These are phyloP conservation scores for Hemiprocne comata DNA, from an alignment of 2,113 vertebrate species.

Conservation along the genomic window DNA sequence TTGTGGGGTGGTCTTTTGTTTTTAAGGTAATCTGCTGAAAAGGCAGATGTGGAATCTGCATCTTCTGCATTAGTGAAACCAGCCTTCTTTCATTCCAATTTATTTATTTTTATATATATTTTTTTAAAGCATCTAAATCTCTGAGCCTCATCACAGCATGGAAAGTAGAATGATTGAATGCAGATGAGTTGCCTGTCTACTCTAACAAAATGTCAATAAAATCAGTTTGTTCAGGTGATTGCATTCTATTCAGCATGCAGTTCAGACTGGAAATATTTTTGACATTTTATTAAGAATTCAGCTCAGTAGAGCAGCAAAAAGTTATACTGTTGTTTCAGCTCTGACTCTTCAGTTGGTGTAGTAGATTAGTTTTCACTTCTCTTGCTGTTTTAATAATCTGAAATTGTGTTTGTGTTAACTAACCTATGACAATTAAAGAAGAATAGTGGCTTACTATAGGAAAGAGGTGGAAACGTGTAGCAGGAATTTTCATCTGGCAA, in stretches of 20 bases:
- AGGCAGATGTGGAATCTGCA: background rate
- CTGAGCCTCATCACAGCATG: background rate
- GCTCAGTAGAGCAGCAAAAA: slow-evolving; percentile 23
- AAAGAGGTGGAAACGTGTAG: background rate
- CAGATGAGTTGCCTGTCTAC: background rate
- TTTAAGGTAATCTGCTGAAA: background rate
- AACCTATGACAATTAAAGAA: background rate
- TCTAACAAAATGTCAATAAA: slow-evolving; percentile 38
- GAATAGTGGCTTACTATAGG: background rate
- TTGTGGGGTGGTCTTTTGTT: background rate
- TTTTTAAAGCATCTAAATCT: background rate
- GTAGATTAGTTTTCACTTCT: background rate
- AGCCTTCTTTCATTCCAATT: background rate
- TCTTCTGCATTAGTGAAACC: background rate
- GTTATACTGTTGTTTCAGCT: background rate
- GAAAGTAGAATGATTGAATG: background rate
- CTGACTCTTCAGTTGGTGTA: background rate
- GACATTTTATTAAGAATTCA: slow-evolving; percentile 26
- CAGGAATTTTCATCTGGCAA: background rate
- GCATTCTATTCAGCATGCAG: background rate
- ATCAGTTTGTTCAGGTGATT: slow-evolving; percentile 18
- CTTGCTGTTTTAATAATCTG: background rate
- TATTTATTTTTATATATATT: background rate
- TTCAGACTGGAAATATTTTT: slow-evolving; percentile 23
- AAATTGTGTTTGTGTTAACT: background rate